Base-by-base conservation (phyloP, 2,797 vertebrate species). In the Gymnopithys bicolor region DNA sequence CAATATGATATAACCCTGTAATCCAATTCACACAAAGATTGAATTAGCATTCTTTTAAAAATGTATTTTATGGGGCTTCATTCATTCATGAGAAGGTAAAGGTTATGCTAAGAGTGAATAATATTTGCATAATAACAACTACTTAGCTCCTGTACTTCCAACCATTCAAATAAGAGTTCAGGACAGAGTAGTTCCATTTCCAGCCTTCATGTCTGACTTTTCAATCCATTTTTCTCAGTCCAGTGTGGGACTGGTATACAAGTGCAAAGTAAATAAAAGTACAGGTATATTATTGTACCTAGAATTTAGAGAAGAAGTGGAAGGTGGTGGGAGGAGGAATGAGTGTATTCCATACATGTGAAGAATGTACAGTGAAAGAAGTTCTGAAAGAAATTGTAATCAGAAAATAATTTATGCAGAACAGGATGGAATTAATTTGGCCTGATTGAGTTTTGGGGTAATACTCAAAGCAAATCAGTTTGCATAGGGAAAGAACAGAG, bases 61-160 rank as follows among this genome's bases (percentile, higher is more conserved):
- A 62, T 76, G 27, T 84, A 39, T 73, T 93, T 93, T 86, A 69
- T 52, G 48, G 35, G 30, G 39, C 76, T 94, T 95, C 84, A 63
- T 91, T 95, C 89, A 85, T 87, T 87, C 87, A 80, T 33, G 52
- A 45, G 43, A 25, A 92, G 77, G 19, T 59, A 95, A 90, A 93
- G 51, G 84, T 94, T 89, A 82, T 76, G 35, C 78, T 89, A 76
- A 94, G 77, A 92, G 75, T 48, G 74, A 96, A 58, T 52, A 81
- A 28, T 15, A 89, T 95, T 90, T 96, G 90, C 86, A 94, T 94
- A 81, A 83, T 63, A 92, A 73, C 24, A 74, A 81, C 43, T 33
- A 73, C 39, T 88, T 84, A 25, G 8, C 82, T 93, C 33, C 39
- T 71, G 19, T 39, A 56, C 41, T 80, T 55, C 32, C 28, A 89